A percentile compares a stretch with the other conserved stretches of the same genome.
These are phyloP conservation scores for Heliconius ethilla DNA, from an alignment of 2,888 invertebrate species.

Conservation along the genomic window DNA sequence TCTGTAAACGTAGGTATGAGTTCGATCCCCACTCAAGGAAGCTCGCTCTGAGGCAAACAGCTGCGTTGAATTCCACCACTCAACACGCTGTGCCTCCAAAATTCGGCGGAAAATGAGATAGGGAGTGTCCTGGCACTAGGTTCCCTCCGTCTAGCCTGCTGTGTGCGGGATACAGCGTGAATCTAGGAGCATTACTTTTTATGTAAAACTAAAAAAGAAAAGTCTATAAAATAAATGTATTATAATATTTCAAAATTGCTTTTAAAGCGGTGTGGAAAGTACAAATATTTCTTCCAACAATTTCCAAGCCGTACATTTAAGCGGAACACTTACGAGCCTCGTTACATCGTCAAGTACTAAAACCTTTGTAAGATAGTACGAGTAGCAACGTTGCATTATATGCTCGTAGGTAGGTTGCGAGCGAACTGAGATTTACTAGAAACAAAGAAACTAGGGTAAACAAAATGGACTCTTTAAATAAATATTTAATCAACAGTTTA, in stretches of 20 bases:
- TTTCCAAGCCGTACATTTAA: slow-evolving; percentile 41
- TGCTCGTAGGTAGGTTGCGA: slow-evolving; percentile 25
- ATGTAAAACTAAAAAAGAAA: background rate
- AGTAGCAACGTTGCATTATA: slow-evolving; percentile 35
- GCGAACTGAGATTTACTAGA: slow-evolving; percentile 32
- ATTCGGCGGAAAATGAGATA: too few species aligned
- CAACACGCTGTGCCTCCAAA: too few species aligned
- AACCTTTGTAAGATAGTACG: slow-evolving; percentile 41
- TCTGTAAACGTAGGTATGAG: too few species aligned
- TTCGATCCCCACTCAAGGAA: too few species aligned
- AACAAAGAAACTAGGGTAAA: slow-evolving; percentile 5
- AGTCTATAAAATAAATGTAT: background rate
- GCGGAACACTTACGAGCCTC: slow-evolving; percentile 45
- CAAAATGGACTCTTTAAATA: background rate
- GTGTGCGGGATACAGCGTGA: too few species aligned
- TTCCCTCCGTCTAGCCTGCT: too few species aligned
- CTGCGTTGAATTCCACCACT: too few species aligned
- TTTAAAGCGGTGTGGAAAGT: slow-evolving; percentile 28
- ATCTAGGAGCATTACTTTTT: background rate
- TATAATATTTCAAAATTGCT: background rate
- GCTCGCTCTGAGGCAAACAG: too few species aligned
- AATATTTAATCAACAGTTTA: background rate
- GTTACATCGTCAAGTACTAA: slow-evolving; percentile 45
- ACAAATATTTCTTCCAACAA: slow-evolving; percentile 43
- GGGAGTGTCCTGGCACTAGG: too few species aligned